A percentile compares a stretch with the other conserved stretches of the same genome.
These are phyloP conservation scores for Melanerpes formicivorus DNA, from an alignment of 2,113 vertebrate species.

Conservation along the genomic window DNA sequence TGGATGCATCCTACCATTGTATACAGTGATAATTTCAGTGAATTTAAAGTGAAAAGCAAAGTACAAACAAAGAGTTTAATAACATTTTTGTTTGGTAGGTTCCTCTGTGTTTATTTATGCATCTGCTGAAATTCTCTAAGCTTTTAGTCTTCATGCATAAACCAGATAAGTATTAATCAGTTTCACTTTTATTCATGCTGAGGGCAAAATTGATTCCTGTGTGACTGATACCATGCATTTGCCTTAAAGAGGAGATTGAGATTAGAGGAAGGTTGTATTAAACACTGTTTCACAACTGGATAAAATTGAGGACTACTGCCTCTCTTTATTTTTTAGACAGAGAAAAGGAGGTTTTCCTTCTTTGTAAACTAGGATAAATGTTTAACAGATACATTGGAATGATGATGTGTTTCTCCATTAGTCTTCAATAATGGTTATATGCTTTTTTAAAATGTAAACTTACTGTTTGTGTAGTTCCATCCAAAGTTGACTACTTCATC, in stretches of 20 bases:
- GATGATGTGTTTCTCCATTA: neutral
- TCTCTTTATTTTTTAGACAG: neutral
- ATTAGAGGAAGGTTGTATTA: slow-evolving; percentile 25
- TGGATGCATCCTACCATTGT: neutral
- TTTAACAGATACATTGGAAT: neutral
- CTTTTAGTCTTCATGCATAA: neutral
- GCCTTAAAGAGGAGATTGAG: slow-evolving; percentile 28
- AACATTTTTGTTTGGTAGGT: neutral
- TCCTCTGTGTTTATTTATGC: neutral
- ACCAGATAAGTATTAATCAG: slow-evolving; percentile 17
- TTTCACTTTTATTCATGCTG: slow-evolving; percentile 16
- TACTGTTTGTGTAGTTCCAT: neutral
- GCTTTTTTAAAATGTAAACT: neutral
- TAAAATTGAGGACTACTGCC: neutral
- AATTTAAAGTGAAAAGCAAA: neutral
- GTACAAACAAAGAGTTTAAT: neutral
- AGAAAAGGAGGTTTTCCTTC: neutral
- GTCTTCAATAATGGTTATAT: neutral
- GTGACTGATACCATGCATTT: slow-evolving; percentile 26
- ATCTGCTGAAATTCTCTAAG: neutral
- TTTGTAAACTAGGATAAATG: neutral
- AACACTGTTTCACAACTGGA: slow-evolving; percentile 5
- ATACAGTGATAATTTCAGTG: neutral
- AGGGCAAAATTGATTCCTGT: slow-evolving; percentile 23
- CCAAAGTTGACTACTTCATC: neutral